Percentiles rank a stretch among this genome's conserved stretches.
phyloP scores from a whole-genome alignment of 2,888 invertebrate genomes.

The Mamestra brassicae region DNA sequence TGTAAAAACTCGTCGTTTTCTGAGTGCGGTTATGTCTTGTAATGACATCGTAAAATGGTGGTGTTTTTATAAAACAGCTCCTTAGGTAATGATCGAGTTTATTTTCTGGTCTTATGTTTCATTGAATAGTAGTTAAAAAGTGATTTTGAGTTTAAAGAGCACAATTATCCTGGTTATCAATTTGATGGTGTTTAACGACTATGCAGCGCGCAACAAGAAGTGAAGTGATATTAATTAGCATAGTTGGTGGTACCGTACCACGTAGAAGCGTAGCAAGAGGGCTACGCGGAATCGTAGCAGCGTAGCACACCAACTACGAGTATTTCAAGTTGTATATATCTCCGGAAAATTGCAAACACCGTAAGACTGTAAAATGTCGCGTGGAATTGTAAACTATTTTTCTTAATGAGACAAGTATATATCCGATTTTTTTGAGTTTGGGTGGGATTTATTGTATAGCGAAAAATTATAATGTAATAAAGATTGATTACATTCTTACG shows the following conservation, averaged over 20 bases:
- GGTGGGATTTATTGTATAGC: too few relatives aligned
- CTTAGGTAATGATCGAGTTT: conserved; percentile 9
- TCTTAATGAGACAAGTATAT: too few relatives aligned
- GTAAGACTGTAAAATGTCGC: too few relatives aligned
- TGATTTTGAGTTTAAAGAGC: neutral
- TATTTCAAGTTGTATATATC: neutral
- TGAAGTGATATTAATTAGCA: neutral
- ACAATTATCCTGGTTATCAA: neutral
- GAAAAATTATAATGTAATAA: too few relatives aligned
- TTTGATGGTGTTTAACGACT: neutral
- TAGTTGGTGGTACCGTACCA: neutral
- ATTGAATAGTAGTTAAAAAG: neutral
- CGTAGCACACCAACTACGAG: neutral
- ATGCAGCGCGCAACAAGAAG: neutral
- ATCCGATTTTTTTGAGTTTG: too few relatives aligned
- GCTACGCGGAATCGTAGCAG: conserved; percentile 20
- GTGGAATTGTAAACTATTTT: too few relatives aligned
- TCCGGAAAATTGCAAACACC: too few relatives aligned
- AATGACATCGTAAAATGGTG: conserved; percentile 65
- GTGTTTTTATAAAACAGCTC: conserved; percentile 8
- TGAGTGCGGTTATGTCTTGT: conserved; percentile 64
- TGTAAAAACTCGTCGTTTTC: conserved; percentile 59
- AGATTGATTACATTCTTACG: too few relatives aligned
- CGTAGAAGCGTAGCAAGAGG: neutral
- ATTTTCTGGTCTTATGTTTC: neutral